Base-by-base conservation (phyloP, 2,797 vertebrate species). In the Merluccius polli region DNA sequence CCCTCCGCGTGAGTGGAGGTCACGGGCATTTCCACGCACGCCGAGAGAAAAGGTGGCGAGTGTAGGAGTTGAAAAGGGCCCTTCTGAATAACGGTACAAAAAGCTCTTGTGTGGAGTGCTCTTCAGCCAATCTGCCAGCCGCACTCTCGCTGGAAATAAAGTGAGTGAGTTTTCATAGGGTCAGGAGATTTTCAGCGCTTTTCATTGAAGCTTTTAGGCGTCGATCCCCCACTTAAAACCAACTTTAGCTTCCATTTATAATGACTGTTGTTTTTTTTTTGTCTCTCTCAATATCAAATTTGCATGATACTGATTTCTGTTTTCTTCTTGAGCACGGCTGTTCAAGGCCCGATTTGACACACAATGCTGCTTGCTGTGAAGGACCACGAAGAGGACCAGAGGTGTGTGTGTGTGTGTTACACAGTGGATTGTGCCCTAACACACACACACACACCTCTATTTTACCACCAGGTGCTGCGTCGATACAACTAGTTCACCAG, bases 61-160 rank as follows among this genome's bases (percentile, higher is more conserved):
- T 84, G 87, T 90, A 87, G 90, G 89, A 91, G 87, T 89, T 89
- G 91, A 88, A 13, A 89, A 87, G 84, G 86, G 85, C 91, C 90
- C 89, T 90, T 86, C 27, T 82, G 89, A 88, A 86, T 87, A 90
- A 91, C 89, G 89, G 87, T 92, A 91, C 90, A 89, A 91, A 92
- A 93, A 92, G 91, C 92, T 91, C 90, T 91, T 87, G 83, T 86
- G 89, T 85, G 90, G 89, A 91, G 90, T 87, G 85, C 89, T 90
- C 91, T 92, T 89, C 89, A 91, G 81, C 68, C 30, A 86, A 88
- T 89, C 84, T 88, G 81, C 71, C 73, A 84, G 89, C 90, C 79
- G 85, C 84, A 89, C 89, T 89, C 78, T 77, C 81, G 80, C 85
- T 88, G 35, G 30, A 27, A 84, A 89, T 88, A 89, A 89, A 88